Conservation (phyloP, 2,797 vertebrate genomes). For the Lacerta agilis region DNA sequence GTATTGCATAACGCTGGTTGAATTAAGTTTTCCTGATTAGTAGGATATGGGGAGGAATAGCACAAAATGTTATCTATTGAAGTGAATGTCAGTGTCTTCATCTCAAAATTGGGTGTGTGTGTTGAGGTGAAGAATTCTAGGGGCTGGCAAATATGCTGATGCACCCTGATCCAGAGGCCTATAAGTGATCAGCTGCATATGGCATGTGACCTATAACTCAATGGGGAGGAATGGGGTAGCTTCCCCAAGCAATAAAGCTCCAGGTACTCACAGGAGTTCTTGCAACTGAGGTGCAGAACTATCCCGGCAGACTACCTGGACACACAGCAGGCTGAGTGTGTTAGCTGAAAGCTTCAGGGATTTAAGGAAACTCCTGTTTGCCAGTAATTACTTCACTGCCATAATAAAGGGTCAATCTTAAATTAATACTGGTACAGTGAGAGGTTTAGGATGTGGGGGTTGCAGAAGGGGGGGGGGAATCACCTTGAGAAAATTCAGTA, state of each 20-base stretch:
- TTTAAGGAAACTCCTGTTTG: neutral
- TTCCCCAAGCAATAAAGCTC: neutral
- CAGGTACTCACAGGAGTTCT: neutral
- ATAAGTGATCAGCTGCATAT: neutral
- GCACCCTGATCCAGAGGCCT: neutral
- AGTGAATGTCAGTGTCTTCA: neutral
- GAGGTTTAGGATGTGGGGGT: neutral
- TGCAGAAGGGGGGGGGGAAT: neutral
- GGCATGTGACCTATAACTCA: neutral
- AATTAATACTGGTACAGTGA: neutral
- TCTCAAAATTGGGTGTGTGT: neutral
- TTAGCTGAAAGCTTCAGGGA: neutral
- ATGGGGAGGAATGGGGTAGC: too few species aligned
- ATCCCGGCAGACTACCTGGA: neutral
- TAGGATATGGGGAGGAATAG: neutral
- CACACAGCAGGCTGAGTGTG: too few species aligned
- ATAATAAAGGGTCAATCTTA: neutral
- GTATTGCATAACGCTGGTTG: too few species aligned
- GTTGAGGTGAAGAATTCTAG: neutral
- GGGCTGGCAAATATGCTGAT: too few species aligned
- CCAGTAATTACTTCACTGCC: too few species aligned
- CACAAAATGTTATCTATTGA: neutral
- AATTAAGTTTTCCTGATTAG: neutral
- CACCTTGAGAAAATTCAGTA: constrained; percentile 66
- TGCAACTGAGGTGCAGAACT: too few species aligned